These are phyloP conservation scores for Philereme vetulata DNA, from an alignment of 2,888 invertebrate genomes.

Conservation along the genomic window DNA sequence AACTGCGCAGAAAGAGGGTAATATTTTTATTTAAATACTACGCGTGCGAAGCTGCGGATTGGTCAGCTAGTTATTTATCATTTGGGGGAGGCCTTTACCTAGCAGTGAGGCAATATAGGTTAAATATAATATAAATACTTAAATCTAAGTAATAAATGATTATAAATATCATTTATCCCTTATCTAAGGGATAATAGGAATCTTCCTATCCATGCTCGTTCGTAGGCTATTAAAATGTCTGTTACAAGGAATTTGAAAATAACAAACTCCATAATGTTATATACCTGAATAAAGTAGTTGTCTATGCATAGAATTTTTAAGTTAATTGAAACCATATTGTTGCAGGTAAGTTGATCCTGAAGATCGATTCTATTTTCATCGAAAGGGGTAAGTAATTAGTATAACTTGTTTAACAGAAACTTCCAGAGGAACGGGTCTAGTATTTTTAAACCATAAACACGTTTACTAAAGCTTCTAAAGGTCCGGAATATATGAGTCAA, in stretches of 20 bases:
- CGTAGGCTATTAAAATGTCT: slow-evolving; percentile 6
- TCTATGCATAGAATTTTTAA: slow-evolving; percentile 14
- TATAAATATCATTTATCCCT: not conserved
- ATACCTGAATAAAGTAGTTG: not conserved
- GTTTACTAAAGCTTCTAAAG: slow-evolving; percentile 10
- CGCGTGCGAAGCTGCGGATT: too few species aligned
- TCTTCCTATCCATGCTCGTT: too few species aligned
- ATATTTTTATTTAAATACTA: too few species aligned
- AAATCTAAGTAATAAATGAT: not conserved
- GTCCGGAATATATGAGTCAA: slow-evolving; percentile 17
- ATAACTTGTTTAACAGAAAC: not conserved
- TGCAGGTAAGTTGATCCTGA: slow-evolving; percentile 25
- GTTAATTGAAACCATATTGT: slow-evolving; percentile 29
- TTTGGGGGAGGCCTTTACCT: too few species aligned
- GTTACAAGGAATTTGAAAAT: not conserved
- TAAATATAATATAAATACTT: too few species aligned
- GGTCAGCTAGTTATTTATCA: too few species aligned
- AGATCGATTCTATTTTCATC: slow-evolving; percentile 6
- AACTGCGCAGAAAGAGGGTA: too few species aligned
- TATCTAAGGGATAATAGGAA: too few species aligned
- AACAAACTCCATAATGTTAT: too few species aligned
- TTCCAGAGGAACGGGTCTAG: not conserved
- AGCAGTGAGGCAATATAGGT: too few species aligned
- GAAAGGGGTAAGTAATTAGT: slow-evolving; percentile 15
- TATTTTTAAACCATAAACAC: not conserved